Percentiles rank a stretch among this genome's conserved stretches.
Conservation (phyloP, 2,888 invertebrate species). For the Drosophila limbata region DNA sequence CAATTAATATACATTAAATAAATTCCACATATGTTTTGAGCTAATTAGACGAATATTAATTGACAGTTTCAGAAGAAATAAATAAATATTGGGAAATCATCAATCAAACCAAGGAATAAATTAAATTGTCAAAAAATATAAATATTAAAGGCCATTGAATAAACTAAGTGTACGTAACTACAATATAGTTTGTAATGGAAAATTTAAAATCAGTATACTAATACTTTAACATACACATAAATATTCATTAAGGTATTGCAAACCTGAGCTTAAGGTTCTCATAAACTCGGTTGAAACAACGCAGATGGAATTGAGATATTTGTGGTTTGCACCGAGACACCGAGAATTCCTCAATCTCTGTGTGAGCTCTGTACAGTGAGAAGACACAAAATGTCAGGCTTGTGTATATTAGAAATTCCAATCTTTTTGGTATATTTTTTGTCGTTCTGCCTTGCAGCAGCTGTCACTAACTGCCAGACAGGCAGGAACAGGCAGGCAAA, state of each 20-base stretch:
- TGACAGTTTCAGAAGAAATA: no score
- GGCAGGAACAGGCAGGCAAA: slow-evolving; percentile 12
- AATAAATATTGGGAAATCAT: no score
- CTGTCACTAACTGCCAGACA: slow-evolving; percentile 75
- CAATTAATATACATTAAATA: no score
- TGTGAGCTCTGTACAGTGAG: not conserved
- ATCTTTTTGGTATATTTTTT: slow-evolving; percentile 36
- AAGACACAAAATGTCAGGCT: slow-evolving; percentile 25
- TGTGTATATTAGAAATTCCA: slow-evolving; percentile 52
- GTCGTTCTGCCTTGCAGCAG: slow-evolving; percentile 53
- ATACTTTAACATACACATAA: no score
- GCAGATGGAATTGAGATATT: slow-evolving; percentile 15
- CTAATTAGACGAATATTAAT: no score
- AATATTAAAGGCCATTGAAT: no score
- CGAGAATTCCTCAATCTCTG: slow-evolving; percentile 7
- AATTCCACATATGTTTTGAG: no score
- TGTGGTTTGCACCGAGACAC: slow-evolving; percentile 4
- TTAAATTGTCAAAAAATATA: no score
- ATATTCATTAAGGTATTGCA: not conserved
- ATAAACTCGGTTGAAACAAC: not conserved
- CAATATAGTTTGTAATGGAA: no score
- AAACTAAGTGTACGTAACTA: no score
- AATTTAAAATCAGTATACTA: no score
- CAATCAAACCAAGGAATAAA: no score
- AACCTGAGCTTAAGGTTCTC: not conserved